phyloP scores from a whole-genome alignment of 2,113 vertebrate genomes.

The Oryctolagus cuniculus region mOryCun1.1 NC_091438.1:32278001-32278500 shows the following conservation, averaged over 20 bases:
- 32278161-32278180: neutral
- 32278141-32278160: neutral
- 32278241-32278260: neutral
- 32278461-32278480: neutral
- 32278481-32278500: neutral
- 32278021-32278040: neutral
- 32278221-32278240: neutral
- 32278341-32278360: too few relatives aligned
- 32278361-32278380: neutral
- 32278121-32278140: neutral
- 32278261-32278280: neutral
- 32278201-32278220: neutral
- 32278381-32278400: neutral
- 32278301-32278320: slow-evolving; percentile 44
- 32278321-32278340: neutral
- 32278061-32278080: neutral
- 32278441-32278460: neutral
- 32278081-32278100: neutral
- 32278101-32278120: neutral
- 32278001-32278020: neutral
- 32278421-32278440: neutral
- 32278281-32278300: neutral
- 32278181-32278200: neutral
- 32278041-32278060: neutral
- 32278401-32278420: neutral